Evolutionary conservation across 2,113 vertebrate species (phyloP).

Genomic region (Balaeniceps rex): DNA sequence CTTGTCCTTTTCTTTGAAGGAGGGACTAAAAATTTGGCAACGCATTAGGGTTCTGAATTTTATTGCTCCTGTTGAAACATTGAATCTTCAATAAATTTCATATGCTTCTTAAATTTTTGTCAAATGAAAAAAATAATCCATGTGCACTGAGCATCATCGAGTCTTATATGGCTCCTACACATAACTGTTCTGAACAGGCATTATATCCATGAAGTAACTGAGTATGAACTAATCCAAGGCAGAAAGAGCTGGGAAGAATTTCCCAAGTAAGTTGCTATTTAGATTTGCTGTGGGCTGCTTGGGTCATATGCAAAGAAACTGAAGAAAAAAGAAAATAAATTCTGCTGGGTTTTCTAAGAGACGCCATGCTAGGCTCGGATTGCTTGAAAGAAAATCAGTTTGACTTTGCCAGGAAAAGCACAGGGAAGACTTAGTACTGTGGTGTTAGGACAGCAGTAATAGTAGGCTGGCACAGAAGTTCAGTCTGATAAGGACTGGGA

Average conservation of each 20-base stretch:
- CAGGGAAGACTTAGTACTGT: neutral
- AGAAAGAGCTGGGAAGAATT: neutral
- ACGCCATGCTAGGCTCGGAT: neutral
- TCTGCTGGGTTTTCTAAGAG: neutral
- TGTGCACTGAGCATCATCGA: neutral
- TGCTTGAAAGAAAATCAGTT: neutral
- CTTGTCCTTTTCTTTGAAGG: neutral
- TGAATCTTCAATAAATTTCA: neutral
- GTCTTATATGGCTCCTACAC: neutral
- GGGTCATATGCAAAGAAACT: neutral
- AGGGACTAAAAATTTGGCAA: neutral
- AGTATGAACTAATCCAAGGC: accelerated
- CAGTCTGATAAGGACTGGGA: neutral
- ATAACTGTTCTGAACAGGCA: neutral
- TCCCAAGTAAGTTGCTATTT: neutral
- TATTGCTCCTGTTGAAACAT: neutral
- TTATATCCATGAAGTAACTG: neutral
- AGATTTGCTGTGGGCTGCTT: neutral
- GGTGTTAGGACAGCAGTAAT: neutral
- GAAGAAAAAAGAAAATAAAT: neutral
- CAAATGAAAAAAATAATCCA: neutral
- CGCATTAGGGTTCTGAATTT: neutral
- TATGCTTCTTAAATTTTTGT: neutral
- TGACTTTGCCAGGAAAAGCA: neutral
- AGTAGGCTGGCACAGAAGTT: neutral